Percentiles rank a stretch among this genome's conserved stretches.
Conservation (phyloP, 1,140 invertebrate genomes). For the Eufriesea mexicana region DNA sequence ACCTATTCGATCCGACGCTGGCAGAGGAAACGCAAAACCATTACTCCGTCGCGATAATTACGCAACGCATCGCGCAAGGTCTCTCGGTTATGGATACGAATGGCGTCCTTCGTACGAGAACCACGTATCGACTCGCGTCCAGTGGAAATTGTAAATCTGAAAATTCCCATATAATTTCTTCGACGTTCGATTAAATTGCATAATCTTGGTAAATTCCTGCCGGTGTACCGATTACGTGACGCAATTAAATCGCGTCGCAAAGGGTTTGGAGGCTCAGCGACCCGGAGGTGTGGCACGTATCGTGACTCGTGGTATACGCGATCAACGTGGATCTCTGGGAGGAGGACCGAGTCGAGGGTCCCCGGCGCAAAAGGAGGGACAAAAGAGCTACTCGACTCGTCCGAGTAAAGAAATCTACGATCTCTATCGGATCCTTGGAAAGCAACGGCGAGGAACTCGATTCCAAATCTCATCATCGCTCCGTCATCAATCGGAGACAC, state of each 20-base stretch:
- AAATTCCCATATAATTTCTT: too few relatives aligned
- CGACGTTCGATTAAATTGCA: too few relatives aligned
- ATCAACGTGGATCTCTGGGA: not conserved
- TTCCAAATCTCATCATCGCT: conserved; percentile 70
- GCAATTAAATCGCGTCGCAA: too few relatives aligned
- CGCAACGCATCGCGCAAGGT: not conserved
- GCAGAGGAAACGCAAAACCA: conserved; percentile 6
- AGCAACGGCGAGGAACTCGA: conserved; percentile 65
- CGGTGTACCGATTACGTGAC: too few relatives aligned
- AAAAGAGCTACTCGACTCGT: not conserved
- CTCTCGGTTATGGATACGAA: conserved; percentile 37
- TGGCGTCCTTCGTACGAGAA: not conserved
- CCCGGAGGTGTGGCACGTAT: too few relatives aligned
- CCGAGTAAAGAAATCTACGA: conserved; percentile 66
- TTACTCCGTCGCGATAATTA: not conserved
- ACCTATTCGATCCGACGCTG: not conserved
- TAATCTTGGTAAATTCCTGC: too few relatives aligned
- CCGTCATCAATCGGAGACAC: conserved; percentile 59
- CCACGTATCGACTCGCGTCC: not conserved
- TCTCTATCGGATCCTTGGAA: conserved; percentile 71
- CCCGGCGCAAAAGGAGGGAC: conserved; percentile 7
- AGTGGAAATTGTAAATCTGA: not conserved
- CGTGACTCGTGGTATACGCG: too few relatives aligned
- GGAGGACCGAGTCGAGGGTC: not conserved
- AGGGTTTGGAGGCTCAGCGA: too few relatives aligned